Evolutionary conservation across 2,797 vertebrate species (phyloP).

Genomic region (Geotrypetes seraphini): DNA sequence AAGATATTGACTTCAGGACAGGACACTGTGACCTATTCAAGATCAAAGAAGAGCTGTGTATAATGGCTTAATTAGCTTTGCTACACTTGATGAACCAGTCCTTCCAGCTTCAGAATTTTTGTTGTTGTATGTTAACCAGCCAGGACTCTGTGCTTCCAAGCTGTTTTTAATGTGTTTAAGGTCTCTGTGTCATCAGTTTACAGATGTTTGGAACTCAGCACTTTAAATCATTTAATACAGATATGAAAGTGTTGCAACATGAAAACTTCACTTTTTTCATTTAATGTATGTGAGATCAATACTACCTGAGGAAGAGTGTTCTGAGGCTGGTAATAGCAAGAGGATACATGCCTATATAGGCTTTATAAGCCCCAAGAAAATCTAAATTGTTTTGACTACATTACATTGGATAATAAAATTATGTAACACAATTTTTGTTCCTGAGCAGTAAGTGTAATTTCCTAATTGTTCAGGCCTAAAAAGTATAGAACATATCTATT

Average conservation of each 20-base stretch:
- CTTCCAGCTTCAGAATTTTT: not conserved
- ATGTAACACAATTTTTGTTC: too few relatives aligned
- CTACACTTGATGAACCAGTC: not conserved
- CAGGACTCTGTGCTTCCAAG: not conserved
- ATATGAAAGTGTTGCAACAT: not conserved
- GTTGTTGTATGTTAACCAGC: not conserved
- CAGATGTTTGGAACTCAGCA: not conserved
- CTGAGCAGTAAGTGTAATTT: too few relatives aligned
- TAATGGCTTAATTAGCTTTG: not conserved
- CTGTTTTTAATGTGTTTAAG: not conserved
- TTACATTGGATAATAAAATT: too few relatives aligned
- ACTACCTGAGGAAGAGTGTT: not conserved
- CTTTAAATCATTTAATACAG: not conserved
- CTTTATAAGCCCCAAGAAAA: too few relatives aligned
- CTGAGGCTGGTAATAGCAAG: too few relatives aligned
- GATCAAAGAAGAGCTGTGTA: not conserved
- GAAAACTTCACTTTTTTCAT: not conserved
- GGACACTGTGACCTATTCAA: not conserved
- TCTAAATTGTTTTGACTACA: too few relatives aligned
- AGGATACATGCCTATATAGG: too few relatives aligned
- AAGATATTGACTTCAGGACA: not conserved
- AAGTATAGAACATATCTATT: too few relatives aligned
- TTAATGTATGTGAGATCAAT: fast-evolving
- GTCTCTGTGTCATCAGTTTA: not conserved
- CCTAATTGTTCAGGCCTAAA: too few relatives aligned